Percentiles rank a stretch among this genome's conserved stretches.
These are phyloP conservation scores for Rhincodon typus DNA, from an alignment of 2,797 vertebrate genomes.

Conservation along the genomic window DNA sequence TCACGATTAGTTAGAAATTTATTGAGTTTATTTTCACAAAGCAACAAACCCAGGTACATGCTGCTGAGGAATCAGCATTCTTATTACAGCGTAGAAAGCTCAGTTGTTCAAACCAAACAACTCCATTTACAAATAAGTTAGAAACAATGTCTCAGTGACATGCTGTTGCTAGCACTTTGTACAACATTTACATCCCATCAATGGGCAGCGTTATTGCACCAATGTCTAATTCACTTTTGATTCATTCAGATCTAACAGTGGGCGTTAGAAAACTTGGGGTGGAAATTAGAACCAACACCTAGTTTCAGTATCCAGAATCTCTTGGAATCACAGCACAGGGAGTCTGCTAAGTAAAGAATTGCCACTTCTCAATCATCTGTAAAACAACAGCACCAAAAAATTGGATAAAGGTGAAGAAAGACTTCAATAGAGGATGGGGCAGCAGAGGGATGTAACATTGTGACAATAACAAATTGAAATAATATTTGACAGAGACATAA, in stretches of 20 bases:
- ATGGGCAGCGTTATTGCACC: background rate
- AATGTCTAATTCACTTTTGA: conserved; percentile 2
- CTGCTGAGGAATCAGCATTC: background rate
- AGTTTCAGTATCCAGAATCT: background rate
- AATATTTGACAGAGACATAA: background rate
- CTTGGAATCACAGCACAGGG: background rate
- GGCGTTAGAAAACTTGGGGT: background rate
- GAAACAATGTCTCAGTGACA: background rate
- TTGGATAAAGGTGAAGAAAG: background rate
- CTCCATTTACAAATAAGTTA: background rate
- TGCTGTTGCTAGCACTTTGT: background rate
- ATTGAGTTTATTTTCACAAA: background rate
- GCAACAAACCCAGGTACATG: background rate
- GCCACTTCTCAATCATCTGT: background rate
- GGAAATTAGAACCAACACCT: background rate
- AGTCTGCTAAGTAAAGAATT: too few species aligned
- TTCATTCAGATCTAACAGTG: background rate
- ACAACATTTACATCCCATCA: background rate
- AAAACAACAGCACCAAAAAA: background rate
- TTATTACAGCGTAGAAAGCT: background rate
- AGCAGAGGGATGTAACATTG: background rate
- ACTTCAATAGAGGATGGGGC: background rate
- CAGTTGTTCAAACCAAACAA: background rate
- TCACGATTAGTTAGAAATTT: background rate
- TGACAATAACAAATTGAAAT: background rate